These are phyloP conservation scores for Nothocercus nigrocapillus DNA, from an alignment of 2,113 vertebrate species.

Conservation along the genomic window DNA sequence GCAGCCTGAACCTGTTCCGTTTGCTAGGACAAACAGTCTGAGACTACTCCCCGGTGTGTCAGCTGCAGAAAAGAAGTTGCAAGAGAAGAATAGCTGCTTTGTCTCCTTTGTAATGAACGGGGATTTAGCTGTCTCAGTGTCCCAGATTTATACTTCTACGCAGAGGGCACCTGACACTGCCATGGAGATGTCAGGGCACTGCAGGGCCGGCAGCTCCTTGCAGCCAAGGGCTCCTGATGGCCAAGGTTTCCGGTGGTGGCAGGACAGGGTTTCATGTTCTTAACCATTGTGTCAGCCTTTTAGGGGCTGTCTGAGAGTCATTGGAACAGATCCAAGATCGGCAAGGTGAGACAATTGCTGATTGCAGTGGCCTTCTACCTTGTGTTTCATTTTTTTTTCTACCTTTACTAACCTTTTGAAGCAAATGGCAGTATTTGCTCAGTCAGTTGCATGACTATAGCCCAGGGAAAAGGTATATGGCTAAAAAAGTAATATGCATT, in stretches of 20 bases:
- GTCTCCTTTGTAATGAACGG: not conserved
- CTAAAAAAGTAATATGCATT: not conserved
- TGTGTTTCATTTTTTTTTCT: not conserved
- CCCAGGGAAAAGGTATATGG: not conserved
- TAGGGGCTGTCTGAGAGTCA: not conserved
- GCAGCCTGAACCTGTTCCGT: not conserved
- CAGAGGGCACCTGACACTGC: not conserved
- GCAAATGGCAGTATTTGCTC: not conserved
- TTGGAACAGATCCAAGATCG: not conserved
- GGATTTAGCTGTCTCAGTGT: not conserved
- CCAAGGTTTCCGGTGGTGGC: not conserved
- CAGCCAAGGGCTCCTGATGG: not conserved
- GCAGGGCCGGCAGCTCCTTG: not conserved
- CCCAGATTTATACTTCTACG: not conserved
- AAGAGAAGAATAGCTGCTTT: not conserved
- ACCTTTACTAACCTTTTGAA: not conserved
- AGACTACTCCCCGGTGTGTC: not conserved
- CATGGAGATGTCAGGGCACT: not conserved
- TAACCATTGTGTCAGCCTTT: not conserved
- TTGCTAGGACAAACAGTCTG: not conserved
- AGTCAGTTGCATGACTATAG: not conserved
- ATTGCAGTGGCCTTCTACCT: not conserved
- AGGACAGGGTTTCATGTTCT: not conserved
- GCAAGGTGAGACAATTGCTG: not conserved
- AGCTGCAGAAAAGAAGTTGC: not conserved